Evolutionary conservation across 1,140 invertebrate genomes (phyloP).

Genomic region (Periplaneta americana): DNA sequence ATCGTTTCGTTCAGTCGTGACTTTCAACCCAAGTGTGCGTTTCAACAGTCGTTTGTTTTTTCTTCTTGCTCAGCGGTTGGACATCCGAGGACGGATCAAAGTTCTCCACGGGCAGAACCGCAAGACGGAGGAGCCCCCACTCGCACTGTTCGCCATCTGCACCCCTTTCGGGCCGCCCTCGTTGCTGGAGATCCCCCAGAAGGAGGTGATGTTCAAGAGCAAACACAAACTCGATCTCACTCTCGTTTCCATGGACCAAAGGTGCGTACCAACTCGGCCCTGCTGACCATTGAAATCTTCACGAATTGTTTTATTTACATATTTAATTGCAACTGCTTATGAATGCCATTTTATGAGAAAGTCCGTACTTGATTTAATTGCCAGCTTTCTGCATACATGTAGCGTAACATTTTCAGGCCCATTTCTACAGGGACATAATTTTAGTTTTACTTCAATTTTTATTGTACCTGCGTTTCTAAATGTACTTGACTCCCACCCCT

Average conservation of each 20-base stretch:
- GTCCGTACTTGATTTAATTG: too few relatives aligned
- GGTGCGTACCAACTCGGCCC: constrained; percentile 41
- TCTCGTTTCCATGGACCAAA: constrained; percentile 95
- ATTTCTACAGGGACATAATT: too few relatives aligned
- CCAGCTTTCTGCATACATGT: too few relatives aligned
- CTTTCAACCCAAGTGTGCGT: too few relatives aligned
- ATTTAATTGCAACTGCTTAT: too few relatives aligned
- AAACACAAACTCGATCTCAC: constrained; percentile 97
- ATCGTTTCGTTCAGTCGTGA: too few relatives aligned
- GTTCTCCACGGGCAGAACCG: constrained; percentile 93
- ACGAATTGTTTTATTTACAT: neutral
- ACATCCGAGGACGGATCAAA: constrained; percentile 94
- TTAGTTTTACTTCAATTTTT: too few relatives aligned
- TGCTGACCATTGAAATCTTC: neutral
- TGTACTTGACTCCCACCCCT: too few relatives aligned
- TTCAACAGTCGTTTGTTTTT: neutral
- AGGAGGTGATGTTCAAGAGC: constrained; percentile 98
- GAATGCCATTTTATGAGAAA: too few relatives aligned
- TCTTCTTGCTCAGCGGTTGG: constrained; percentile 74
- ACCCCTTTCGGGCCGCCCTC: constrained; percentile 96
- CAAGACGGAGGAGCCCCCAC: constrained; percentile 86
- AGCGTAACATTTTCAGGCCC: too few relatives aligned
- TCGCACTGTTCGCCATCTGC: constrained; percentile 94
- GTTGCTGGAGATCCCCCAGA: constrained; percentile 79
- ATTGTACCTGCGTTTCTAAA: too few relatives aligned